These are phyloP conservation scores for Agonopterix heracliana DNA, from an alignment of 2,888 invertebrate species.

Conservation along the genomic window DNA sequence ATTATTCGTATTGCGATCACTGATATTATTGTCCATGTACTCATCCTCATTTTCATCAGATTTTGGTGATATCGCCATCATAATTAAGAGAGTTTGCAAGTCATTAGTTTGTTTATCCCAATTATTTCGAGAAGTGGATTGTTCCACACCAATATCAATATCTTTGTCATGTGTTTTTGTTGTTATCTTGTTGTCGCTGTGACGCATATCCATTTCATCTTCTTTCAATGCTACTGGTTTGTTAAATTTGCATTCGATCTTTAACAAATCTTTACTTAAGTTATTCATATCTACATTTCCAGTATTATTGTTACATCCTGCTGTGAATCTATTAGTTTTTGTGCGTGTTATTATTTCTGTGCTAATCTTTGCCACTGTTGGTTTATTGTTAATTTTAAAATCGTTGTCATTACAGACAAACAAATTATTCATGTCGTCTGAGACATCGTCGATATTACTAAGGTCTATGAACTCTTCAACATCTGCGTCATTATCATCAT, in stretches of 20 bases:
- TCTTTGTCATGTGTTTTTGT: background rate
- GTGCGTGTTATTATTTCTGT: slow-evolving; percentile 7
- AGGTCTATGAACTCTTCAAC: background rate
- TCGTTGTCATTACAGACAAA: slow-evolving; percentile 37
- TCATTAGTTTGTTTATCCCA: slow-evolving; percentile 25
- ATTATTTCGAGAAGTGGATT: background rate
- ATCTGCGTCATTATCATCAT: background rate
- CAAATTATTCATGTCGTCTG: slow-evolving; percentile 32
- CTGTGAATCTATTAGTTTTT: background rate
- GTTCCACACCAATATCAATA: background rate
- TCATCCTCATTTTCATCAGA: slow-evolving; percentile 20
- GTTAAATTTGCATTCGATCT: background rate
- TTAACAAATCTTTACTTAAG: background rate
- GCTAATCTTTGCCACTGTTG: slow-evolving; percentile 14
- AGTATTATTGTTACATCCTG: background rate
- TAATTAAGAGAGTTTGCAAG: slow-evolving; percentile 50
- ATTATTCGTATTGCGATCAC: background rate
- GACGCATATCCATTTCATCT: background rate
- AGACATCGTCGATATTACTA: slow-evolving; percentile 25
- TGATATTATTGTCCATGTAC: background rate
- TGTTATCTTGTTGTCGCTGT: background rate
- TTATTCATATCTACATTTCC: background rate
- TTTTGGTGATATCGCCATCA: slow-evolving; percentile 51
- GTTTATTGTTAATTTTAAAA: slow-evolving; percentile 41
- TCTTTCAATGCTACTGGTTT: background rate